These are phyloP conservation scores for Bambusicola thoracicus DNA, from an alignment of 2,113 vertebrate species.

Conservation along the genomic window DNA sequence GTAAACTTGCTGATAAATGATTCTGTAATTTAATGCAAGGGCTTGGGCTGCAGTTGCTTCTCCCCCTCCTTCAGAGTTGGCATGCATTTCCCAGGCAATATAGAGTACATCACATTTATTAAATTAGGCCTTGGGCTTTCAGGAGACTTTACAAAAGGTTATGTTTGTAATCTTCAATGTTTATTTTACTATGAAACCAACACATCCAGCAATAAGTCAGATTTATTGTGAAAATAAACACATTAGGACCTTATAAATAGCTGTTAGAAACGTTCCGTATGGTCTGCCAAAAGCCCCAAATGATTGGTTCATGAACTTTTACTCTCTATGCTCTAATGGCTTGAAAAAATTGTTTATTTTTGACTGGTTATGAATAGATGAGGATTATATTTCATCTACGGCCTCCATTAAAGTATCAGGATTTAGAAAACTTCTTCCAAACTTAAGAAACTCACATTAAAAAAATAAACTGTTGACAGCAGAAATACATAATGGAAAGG, in stretches of 20 bases:
- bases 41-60: not conserved
- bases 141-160: constrained; percentile 65
- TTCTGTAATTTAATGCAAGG: constrained; percentile 20
- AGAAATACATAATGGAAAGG: constrained; percentile 19
- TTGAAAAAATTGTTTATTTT: constrained; percentile 61
- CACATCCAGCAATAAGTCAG: constrained; percentile 73
- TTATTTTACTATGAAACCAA: constrained; percentile 76
- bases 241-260: constrained; percentile 72
- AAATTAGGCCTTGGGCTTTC: constrained; percentile 56
- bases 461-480: constrained; percentile 62
- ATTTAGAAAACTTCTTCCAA: constrained; percentile 60
- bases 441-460: constrained; percentile 41
- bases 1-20: not conserved
- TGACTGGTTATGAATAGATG: constrained; percentile 68
- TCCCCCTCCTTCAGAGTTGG: not conserved
- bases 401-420: constrained; percentile 55
- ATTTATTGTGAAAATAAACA: constrained; percentile 78
- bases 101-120: constrained; percentile 58
- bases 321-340: constrained; percentile 53
- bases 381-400: constrained; percentile 65
- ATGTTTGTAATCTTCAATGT: constrained; percentile 71
- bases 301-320: constrained; percentile 76
- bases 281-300: constrained; percentile 70
- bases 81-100: constrained; percentile 43
- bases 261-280: constrained; percentile 71